phyloP scores from a whole-genome alignment of 2,797 vertebrate genomes.

The Cyprinodon diabolis region DNA sequence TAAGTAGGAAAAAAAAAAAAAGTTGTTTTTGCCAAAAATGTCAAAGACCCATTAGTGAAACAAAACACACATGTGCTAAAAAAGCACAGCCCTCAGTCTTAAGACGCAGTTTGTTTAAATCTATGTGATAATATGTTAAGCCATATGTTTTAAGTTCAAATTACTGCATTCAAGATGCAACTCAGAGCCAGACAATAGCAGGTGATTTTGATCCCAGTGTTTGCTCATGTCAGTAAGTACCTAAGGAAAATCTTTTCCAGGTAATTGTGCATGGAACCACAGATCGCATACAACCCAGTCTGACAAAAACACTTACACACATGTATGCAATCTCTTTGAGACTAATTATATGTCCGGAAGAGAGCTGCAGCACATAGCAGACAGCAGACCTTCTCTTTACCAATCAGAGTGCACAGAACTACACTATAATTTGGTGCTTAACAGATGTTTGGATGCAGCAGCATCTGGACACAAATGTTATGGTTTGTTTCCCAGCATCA shows the following conservation, averaged over 20 bases:
- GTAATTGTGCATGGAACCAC: constrained; percentile 56
- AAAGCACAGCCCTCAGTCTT: constrained; percentile 4
- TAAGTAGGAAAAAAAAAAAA: constrained; percentile 12
- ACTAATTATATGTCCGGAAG: constrained; percentile 64
- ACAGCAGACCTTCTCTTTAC: constrained; percentile 24
- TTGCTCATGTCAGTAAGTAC: constrained; percentile 42
- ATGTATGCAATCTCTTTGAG: constrained; percentile 42
- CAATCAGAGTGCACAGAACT: constrained; percentile 22
- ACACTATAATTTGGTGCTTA: constrained; percentile 59
- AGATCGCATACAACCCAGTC: constrained; percentile 29
- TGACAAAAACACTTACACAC: constrained; percentile 44
- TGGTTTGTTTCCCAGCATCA: constrained; percentile 18
- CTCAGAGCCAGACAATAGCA: constrained; percentile 5
- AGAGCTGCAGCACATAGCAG: constrained; percentile 24
- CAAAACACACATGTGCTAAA: constrained; percentile 19
- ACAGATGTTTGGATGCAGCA: constrained; percentile 57
- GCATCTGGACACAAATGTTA: constrained; percentile 41
- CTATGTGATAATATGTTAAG: constrained; percentile 2
- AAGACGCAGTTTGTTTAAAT: constrained; percentile 1
- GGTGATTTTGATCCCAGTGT: constrained; percentile 18
- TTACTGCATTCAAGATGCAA: not conserved
- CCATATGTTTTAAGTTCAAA: constrained; percentile 12
- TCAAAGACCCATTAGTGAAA: constrained; percentile 26
- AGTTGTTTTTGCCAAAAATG: constrained; percentile 30
- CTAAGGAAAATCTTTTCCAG: constrained; percentile 24